A percentile compares a stretch with the other conserved stretches of the same genome.
Conservation (phyloP, 2,797 vertebrate species). For the Girardinus metallicus region DNA sequence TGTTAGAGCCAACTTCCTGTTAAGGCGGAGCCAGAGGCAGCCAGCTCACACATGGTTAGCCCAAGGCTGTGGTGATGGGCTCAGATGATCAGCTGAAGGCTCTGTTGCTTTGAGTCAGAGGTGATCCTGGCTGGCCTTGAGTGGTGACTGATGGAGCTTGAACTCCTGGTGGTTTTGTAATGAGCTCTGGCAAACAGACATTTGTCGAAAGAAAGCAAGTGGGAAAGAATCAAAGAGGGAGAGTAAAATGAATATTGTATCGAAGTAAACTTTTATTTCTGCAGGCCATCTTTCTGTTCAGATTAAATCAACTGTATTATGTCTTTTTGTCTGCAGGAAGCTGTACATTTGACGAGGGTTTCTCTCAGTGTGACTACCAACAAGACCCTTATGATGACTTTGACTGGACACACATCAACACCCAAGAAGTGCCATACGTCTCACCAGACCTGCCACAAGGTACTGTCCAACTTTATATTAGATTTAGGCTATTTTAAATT, state of each 20-base stretch:
- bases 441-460: conserved; percentile 94
- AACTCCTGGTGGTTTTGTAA: conserved; percentile 66
- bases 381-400: conserved; percentile 97
- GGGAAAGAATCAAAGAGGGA: conserved; percentile 13
- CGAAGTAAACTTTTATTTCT: background rate
- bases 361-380: conserved; percentile 93
- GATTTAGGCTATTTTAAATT: no score
- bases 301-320: conserved; percentile 8
- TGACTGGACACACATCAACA: conserved; percentile 96
- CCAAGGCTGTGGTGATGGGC: conserved; percentile 56
- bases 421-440: conserved; percentile 91
- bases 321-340: conserved; percentile 83
- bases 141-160: conserved; percentile 63
- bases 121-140: conserved; percentile 71
- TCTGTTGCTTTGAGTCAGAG: conserved; percentile 70
- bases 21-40: conserved; percentile 42
- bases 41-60: conserved; percentile 61
- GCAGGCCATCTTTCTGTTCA: background rate
- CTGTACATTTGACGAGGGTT: conserved; percentile 93
- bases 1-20: conserved; percentile 64
- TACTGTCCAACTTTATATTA: conserved; percentile 64
- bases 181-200: conserved; percentile 57
- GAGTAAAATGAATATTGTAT: background rate
- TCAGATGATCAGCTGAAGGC: conserved; percentile 74
- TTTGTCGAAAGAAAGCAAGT: conserved; percentile 25